Base-by-base conservation (phyloP, 2,113 vertebrate genomes). In the Mirounga angustirostris region DNA sequence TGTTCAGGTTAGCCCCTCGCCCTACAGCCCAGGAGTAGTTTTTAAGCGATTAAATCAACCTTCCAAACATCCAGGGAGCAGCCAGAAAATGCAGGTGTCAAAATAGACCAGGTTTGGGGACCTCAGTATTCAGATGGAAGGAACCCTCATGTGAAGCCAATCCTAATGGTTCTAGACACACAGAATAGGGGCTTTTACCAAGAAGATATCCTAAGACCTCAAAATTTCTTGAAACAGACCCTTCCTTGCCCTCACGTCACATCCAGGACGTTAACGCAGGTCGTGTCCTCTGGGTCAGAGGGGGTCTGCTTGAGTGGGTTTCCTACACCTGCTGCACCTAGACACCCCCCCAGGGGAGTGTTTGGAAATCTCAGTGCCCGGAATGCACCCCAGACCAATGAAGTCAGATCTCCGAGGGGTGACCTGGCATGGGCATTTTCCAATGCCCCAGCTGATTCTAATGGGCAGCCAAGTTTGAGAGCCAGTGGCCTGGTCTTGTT, bases 271-370 rank as follows among this genome's bases (percentile, higher is more conserved):
- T 9, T 54, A 11, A 73, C 33, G 13, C 61, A 6, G 36, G 28
- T 3, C 1, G 0, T 4, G 5, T 0, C 0, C 5, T 5, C 7
- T 0, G 58, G 4, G 12, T n/a, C 26, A 11, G 26, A 4, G 40
- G 69, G 50, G 0, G 0, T 22, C 54, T 4, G 8, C 4, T 21
- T 15, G 0, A 10, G 54, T 4, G 21, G 30, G 22, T 6, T 43
- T 14, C 40, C 63, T 26, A 26, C 71, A 21, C 81, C 80, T 59
- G 24, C 7, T 73, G 30, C 24, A 40, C 46, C 7, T 24, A 4
- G 71, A n/a, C 16, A 19, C 26, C 26, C 61, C 46, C 54, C 12
- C 30, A 0, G 1, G 19, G 54, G 9, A 28, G 56, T 3, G 0
- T 13, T 13, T 36, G 50, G 28, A 56, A 46, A 7, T 12, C 80